Evolutionary conservation across 2,797 vertebrate species (phyloP).

Genomic region (Lacerta bilineata): DNA sequence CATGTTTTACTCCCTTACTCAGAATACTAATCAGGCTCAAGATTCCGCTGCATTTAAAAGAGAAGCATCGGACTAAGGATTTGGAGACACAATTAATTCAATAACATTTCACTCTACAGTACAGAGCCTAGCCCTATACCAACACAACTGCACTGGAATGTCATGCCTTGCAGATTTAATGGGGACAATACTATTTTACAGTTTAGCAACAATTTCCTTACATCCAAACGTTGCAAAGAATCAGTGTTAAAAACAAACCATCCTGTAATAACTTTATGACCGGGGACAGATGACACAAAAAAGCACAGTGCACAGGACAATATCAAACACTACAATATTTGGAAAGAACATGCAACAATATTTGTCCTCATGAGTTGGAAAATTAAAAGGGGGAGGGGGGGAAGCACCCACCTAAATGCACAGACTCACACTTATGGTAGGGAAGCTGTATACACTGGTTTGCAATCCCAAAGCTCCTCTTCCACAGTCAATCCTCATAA

Average conservation of each 20-base stretch:
- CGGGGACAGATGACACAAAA: not conserved
- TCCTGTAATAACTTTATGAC: constrained; percentile 3
- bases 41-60: not conserved
- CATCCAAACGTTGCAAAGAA: not conserved
- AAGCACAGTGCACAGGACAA: not conserved
- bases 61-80: not conserved
- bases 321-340: constrained; percentile 9
- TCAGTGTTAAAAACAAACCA: not conserved
- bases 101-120: not conserved
- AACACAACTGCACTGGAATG: not conserved
- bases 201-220: not conserved
- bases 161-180: not conserved
- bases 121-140: too few species aligned
- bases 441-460: constrained; percentile 40
- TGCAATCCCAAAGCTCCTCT: constrained; percentile 42
- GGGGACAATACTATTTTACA: not conserved
- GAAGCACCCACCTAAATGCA: constrained; percentile 65
- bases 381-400: not conserved
- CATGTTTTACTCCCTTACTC: not conserved
- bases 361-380: not conserved
- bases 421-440: constrained; percentile 55
- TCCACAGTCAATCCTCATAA: constrained; percentile 46
- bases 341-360: not conserved
- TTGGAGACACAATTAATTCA: constrained; percentile 8
- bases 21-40: not conserved